Conservation (phyloP, 2,888 invertebrate species). For the Microctonus brassicae region DNA sequence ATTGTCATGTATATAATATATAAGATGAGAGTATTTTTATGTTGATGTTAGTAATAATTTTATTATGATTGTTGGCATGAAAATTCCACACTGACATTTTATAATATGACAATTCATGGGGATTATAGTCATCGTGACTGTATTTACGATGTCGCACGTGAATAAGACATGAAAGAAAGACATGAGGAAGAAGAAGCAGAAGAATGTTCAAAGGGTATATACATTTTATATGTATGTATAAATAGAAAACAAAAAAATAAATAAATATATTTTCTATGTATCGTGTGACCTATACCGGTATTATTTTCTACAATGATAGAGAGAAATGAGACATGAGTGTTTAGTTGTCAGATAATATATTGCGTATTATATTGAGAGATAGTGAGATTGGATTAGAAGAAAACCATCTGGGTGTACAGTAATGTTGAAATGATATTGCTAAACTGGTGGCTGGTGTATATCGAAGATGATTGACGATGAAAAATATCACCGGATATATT, state of each 20-base stretch:
- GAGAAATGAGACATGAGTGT: not conserved
- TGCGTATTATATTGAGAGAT: not conserved
- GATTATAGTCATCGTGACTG: not conserved
- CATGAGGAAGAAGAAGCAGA: not conserved
- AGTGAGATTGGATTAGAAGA: not conserved
- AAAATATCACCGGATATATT: not conserved
- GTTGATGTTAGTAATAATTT: not conserved
- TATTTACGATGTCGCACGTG: not conserved
- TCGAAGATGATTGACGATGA: not conserved
- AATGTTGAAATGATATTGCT: not conserved
- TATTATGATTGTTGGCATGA: conserved; percentile 1
- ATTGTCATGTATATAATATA: not conserved
- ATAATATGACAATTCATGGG: not conserved
- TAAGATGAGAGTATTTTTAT: not conserved
- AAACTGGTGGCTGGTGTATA: not conserved
- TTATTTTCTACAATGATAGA: not conserved
- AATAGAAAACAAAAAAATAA: not conserved
- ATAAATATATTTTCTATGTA: too few relatives aligned
- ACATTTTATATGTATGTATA: not conserved
- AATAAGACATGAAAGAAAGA: not conserved
- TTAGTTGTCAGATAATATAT: not conserved
- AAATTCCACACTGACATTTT: conserved; percentile 5
- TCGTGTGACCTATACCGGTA: conserved; percentile 5
- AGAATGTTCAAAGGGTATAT: not conserved
- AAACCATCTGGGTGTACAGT: conserved; percentile 1